These are phyloP conservation scores for Portevinia maculata DNA, from an alignment of 2,888 invertebrate species.

Conservation along the genomic window DNA sequence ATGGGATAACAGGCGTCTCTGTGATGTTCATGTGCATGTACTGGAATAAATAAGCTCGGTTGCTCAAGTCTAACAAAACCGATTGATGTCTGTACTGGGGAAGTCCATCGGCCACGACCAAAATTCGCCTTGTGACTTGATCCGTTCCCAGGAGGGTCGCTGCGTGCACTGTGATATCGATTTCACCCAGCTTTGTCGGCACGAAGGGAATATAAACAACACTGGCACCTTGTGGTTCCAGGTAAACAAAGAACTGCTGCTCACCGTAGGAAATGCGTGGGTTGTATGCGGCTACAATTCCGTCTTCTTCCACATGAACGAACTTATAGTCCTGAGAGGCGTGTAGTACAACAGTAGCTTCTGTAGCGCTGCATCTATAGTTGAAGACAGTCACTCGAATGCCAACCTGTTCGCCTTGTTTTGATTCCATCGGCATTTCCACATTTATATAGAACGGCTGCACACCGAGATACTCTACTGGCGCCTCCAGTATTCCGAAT, in stretches of 20 bases:
- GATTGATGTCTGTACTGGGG: slow-evolving; percentile 95
- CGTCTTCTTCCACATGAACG: slow-evolving; percentile 93
- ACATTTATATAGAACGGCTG: slow-evolving; percentile 95
- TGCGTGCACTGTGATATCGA: slow-evolving; percentile 88
- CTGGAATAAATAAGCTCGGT: slow-evolving; percentile 93
- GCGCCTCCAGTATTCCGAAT: slow-evolving; percentile 90
- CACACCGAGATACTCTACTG: slow-evolving; percentile 92
- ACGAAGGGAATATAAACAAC: slow-evolving; percentile 94
- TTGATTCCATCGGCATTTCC: slow-evolving; percentile 91
- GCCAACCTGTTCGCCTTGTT: slow-evolving; percentile 95
- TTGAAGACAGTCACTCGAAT: slow-evolving; percentile 95
- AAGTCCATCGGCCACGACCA: slow-evolving; percentile 92
- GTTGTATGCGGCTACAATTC: slow-evolving; percentile 90
- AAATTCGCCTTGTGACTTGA: slow-evolving; percentile 85
- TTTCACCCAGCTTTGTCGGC: slow-evolving; percentile 88
- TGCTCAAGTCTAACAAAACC: slow-evolving; percentile 93
- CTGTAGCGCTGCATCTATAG: slow-evolving; percentile 91
- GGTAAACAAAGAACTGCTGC: slow-evolving; percentile 95
- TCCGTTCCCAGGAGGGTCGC: slow-evolving; percentile 88
- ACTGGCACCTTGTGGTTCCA: slow-evolving; percentile 88
- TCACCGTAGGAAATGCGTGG: slow-evolving; percentile 94
- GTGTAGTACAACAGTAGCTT: slow-evolving; percentile 91
- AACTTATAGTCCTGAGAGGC: slow-evolving; percentile 93
- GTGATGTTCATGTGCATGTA: slow-evolving; percentile 97
- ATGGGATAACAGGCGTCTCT: slow-evolving; percentile 93